These are phyloP conservation scores for Macroglossus sobrinus DNA, from an alignment of 2,113 vertebrate genomes.

Conservation along the genomic window DNA sequence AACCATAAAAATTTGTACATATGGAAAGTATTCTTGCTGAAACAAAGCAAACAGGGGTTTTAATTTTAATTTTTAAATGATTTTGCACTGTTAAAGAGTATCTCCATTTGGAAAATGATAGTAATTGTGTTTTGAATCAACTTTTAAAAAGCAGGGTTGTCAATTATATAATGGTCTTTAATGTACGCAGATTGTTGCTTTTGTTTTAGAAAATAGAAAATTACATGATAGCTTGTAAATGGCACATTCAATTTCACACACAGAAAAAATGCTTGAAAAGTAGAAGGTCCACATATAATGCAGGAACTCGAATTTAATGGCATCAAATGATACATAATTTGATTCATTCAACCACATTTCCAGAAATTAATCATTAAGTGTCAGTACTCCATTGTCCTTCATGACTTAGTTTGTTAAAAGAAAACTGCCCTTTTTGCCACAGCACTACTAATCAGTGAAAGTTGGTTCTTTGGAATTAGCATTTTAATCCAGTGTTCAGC, in stretches of 20 bases:
- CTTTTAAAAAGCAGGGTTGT: constrained; percentile 69
- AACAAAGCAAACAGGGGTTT: constrained; percentile 30
- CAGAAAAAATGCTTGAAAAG: constrained; percentile 56
- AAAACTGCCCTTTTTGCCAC: constrained; percentile 43
- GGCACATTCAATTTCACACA: constrained; percentile 67
- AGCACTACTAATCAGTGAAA: constrained; percentile 31
- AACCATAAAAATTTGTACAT: not conserved
- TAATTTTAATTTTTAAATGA: constrained; percentile 59
- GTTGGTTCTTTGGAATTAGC: constrained; percentile 45
- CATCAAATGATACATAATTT: constrained; percentile 76
- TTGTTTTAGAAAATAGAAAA: constrained; percentile 76
- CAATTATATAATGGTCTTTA: constrained; percentile 69
- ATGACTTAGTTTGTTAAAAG: constrained; percentile 53
- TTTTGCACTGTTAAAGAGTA: constrained; percentile 56
- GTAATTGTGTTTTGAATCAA: constrained; percentile 69
- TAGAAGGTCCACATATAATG: constrained; percentile 58
- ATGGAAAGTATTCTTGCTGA: not conserved
- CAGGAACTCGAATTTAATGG: constrained; percentile 69
- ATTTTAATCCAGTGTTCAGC: constrained; percentile 52
- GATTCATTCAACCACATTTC: constrained; percentile 62
- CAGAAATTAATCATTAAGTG: constrained; percentile 72
- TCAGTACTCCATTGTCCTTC: constrained; percentile 56
- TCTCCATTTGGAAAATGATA: constrained; percentile 62
- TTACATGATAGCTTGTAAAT: constrained; percentile 73
- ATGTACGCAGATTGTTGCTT: constrained; percentile 70